Evolutionary conservation across 35 echinoderm and acorn worm genomes (phyloP).

Genomic region (Heliocidaris tuberculata): DNA sequence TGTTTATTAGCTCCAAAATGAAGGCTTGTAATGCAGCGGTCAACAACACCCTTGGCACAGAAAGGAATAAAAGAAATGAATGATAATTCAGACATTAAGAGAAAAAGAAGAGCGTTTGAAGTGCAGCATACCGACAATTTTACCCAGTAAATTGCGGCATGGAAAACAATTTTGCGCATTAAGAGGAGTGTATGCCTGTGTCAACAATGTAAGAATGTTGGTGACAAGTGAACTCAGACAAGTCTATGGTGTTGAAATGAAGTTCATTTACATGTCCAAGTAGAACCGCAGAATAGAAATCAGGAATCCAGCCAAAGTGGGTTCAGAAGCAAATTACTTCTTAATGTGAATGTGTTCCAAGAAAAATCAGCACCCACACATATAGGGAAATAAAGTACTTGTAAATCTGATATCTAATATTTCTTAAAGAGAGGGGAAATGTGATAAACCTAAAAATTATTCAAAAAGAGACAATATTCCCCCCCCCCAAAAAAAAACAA

Average conservation of each 20-base stretch:
- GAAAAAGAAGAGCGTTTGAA: neutral
- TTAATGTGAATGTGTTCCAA: neutral
- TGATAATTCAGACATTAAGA: conserved; percentile 1
- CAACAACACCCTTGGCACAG: conserved; percentile 12
- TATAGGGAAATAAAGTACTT: neutral
- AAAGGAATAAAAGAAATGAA: neutral
- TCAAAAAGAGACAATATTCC: too few relatives aligned
- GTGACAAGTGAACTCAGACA: neutral
- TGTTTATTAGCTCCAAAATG: conserved; percentile 15
- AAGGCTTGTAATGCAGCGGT: neutral
- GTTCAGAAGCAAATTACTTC: neutral
- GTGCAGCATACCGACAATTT: conserved; percentile 14
- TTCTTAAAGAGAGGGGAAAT: neutral
- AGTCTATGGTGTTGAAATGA: neutral
- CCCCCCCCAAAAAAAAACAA: too few relatives aligned
- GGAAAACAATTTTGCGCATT: conserved; percentile 25
- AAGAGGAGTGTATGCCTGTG: neutral
- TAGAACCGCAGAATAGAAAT: neutral
- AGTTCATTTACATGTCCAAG: neutral
- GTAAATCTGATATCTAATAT: neutral
- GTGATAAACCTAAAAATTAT: too few relatives aligned
- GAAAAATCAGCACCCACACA: neutral
- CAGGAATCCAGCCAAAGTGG: neutral
- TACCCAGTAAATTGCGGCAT: neutral
- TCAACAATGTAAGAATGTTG: neutral